These are phyloP conservation scores for Campoplex nolae DNA, from an alignment of 2,888 invertebrate genomes.

Conservation along the genomic window DNA sequence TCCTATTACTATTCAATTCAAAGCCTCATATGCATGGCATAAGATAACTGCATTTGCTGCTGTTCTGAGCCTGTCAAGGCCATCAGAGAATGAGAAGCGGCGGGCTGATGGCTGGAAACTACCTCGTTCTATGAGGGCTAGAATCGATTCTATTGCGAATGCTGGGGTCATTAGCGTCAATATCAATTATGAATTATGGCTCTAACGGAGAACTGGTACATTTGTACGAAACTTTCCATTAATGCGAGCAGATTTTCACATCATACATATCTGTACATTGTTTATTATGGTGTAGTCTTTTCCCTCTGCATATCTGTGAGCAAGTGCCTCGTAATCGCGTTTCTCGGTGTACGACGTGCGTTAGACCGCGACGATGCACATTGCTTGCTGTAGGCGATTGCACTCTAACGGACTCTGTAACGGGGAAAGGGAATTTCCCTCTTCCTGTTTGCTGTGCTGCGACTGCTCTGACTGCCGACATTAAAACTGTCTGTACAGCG, in stretches of 20 bases:
- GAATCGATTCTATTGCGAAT: background rate
- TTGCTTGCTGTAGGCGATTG: constrained; percentile 64
- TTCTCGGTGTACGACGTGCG: constrained; percentile 42
- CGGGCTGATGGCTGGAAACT: background rate
- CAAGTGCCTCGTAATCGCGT: constrained; percentile 54
- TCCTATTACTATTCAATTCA: constrained; percentile 18
- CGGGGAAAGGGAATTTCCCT: constrained; percentile 69
- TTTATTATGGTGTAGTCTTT: background rate
- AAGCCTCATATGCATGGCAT: constrained; percentile 12
- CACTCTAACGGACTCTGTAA: constrained; percentile 67
- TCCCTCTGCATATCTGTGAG: constrained; percentile 8
- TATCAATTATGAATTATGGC: constrained; percentile 18
- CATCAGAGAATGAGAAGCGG: constrained; percentile 27
- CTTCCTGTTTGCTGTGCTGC: constrained; percentile 64
- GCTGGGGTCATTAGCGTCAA: constrained; percentile 18
- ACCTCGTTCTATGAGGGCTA: background rate
- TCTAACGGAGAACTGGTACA: background rate
- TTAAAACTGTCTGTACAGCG: constrained; percentile 64
- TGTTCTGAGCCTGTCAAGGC: constrained; percentile 33
- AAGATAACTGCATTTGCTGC: constrained; percentile 16
- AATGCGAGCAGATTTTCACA: background rate
- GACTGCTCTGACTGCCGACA: constrained; percentile 60
- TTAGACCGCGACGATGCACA: constrained; percentile 62
- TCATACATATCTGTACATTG: background rate
- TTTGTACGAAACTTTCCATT: background rate